Conservation (phyloP, 2,113 vertebrate species). For the Cyanistes caeruleus region DNA sequence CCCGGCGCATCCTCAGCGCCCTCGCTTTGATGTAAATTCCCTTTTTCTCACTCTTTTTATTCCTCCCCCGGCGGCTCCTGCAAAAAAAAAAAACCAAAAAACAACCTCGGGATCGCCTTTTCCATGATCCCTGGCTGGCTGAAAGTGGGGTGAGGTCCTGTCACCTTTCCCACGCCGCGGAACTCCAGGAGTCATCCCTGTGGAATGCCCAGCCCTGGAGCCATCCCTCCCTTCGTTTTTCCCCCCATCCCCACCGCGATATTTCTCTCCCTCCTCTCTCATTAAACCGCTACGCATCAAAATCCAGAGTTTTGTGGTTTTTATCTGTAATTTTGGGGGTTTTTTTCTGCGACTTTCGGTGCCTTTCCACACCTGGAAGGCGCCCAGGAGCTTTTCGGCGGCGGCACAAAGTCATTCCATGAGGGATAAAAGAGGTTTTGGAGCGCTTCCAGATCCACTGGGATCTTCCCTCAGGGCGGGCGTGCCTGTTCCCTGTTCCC, state of each 20-base stretch:
- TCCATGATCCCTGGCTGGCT: not conserved
- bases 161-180: not conserved
- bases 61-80: no score
- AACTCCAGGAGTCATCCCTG: not conserved
- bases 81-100: no score
- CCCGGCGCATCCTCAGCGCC: not conserved
- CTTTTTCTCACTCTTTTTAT: not conserved
- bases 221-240: not conserved
- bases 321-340: no score
- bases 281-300: constrained; percentile 11
- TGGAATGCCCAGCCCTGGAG: not conserved
- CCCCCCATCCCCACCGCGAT: not conserved
- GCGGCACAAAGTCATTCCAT: not conserved
- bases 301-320: not conserved
- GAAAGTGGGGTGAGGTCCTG: not conserved
- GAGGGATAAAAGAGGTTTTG: not conserved
- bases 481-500: not conserved
- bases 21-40: rapidly evolving
- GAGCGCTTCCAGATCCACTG: not conserved
- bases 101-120: rapidly evolving
- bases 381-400: not conserved
- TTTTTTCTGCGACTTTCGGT: not conserved
- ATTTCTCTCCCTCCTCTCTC: not conserved
- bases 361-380: not conserved
- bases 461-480: not conserved